Evolutionary conservation across 2,797 vertebrate genomes (phyloP), one percentile per base, ranked within the genome.

Genomic region (Sebastes ruberrimus): DNA sequence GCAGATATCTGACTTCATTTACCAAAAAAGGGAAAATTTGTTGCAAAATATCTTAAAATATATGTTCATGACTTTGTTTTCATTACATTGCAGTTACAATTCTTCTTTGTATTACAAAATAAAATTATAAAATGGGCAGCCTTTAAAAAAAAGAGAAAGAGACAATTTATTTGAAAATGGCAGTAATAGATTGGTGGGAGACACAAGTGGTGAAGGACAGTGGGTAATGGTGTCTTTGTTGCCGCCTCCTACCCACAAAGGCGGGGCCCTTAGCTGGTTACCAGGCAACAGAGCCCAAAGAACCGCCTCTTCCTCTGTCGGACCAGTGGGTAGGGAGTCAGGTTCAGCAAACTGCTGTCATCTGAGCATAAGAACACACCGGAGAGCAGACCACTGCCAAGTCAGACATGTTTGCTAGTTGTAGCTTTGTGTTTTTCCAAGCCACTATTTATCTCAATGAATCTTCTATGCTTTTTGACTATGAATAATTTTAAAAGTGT

Each of bases 281-380:
- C 96, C 85, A 99, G 96, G 94, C 98, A 99, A 95, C 98, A 99
- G 76, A 99, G 96, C 93, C 98, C 98, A 91, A 99, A 98, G 96
- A 99, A 99, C 88, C 98, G 96, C 95, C 98, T 96, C 96, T 99
- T 99, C 93, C 97, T 97, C 96, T 98, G 97, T 96, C 96, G 96
- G 90, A 98, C 97, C 92, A 99, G 93, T 46, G 98, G 98, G 89
- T 97, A 99, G 2, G 98, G 97, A 93, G 98, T 97, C 95, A 99
- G 96, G 93, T 99, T 99, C 93, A 99, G 96, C 95, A 99, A 97
- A 95, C 98, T 99, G 96, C 98, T 99, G 94, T 99, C 98, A 95
- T 99, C 98, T 99, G 93, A 74, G 69, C 71, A 90, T 90, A 85
- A 87, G 86, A 33, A 91, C 28, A 88, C 38, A 91, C 7, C 28